Evolutionary conservation across 2,113 vertebrate species (phyloP), one percentile per base, ranked within the genome.

Genomic region (Muscicapa adusta): DNA sequence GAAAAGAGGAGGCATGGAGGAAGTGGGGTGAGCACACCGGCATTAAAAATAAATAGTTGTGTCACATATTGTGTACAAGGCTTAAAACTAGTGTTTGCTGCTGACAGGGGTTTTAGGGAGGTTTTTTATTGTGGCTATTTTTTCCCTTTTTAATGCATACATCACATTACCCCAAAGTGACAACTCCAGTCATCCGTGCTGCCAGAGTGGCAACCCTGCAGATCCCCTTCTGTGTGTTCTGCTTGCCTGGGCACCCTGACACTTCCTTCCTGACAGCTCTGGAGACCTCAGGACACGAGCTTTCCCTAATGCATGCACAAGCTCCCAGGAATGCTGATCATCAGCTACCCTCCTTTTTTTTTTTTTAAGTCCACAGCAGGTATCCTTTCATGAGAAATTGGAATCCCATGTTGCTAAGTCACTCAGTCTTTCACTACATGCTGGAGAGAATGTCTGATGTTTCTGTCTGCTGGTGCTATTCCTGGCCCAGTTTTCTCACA

Each of bases 211-310:
- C 88, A 90, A 33, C 85, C 82, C 88, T 66, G 93, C 90, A 62
- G 91, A 88, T 94, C 74, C 81, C 96, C 89, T 79, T 79, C 87
- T 95, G 96, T 62, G 87, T 51, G 4, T 96, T 97, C 94, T 95
- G 95, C 96, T 94, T 94, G 73, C 87, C 87, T 95, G 95, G 89
- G 84, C 95, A 95, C 74, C 88, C 74, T 96, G 93, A 94, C 58
- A 8, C 84, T 50, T 93, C 84, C 93, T 89, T 96, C 2, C 0
- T 96, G 96, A 96, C 96, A 96, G 94, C 71, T 91, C 93, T 72
- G 87, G 58, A 57, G 58, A 88, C 93, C 91, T 79, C 9, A 31
- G 91, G 84, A 94, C 91, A 72, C 0, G 0, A 65, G 61, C 50
- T 77, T 18, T 36, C 53, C 67, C 86, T 82, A 53, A 57, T 26